Evolutionary conservation across 1,140 invertebrate genomes (phyloP).

Genomic region (Microplitis demolitor): DNA sequence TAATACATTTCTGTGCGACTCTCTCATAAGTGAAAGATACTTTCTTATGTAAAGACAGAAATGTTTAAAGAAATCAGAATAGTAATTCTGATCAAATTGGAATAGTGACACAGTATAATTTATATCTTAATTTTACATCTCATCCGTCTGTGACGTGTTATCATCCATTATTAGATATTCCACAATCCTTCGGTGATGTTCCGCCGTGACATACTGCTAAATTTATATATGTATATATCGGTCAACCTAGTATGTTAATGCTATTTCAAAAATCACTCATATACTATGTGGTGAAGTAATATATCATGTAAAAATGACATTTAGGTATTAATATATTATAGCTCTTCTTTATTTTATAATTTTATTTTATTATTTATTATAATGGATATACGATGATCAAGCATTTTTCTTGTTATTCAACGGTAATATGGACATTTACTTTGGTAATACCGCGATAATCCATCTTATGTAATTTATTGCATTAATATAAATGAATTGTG

Average conservation of each 20-base stretch:
- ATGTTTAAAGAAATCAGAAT: too few species aligned
- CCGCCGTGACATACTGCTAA: neutral
- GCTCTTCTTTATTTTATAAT: neutral
- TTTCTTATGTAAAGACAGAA: too few species aligned
- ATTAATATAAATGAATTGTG: neutral
- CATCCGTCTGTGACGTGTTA: conserved; percentile 13
- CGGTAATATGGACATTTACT: neutral
- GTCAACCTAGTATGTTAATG: neutral
- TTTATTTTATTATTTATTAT: too few species aligned
- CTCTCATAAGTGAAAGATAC: too few species aligned
- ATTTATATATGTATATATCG: neutral
- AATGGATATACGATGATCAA: too few species aligned
- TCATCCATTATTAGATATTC: conserved; percentile 25
- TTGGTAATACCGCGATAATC: neutral
- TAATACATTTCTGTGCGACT: too few species aligned
- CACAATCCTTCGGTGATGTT: conserved; percentile 3
- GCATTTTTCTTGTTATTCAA: too few species aligned
- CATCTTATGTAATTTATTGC: neutral
- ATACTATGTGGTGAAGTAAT: neutral
- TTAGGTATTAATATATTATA: neutral
- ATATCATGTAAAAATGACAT: neutral
- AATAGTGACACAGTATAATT: too few species aligned
- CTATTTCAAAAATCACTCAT: neutral
- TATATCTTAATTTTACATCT: conserved; percentile 26
- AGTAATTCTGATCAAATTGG: too few species aligned